These are phyloP conservation scores for Kryptopterus vitreolus DNA, from an alignment of 2,797 vertebrate species.

Conservation along the genomic window DNA sequence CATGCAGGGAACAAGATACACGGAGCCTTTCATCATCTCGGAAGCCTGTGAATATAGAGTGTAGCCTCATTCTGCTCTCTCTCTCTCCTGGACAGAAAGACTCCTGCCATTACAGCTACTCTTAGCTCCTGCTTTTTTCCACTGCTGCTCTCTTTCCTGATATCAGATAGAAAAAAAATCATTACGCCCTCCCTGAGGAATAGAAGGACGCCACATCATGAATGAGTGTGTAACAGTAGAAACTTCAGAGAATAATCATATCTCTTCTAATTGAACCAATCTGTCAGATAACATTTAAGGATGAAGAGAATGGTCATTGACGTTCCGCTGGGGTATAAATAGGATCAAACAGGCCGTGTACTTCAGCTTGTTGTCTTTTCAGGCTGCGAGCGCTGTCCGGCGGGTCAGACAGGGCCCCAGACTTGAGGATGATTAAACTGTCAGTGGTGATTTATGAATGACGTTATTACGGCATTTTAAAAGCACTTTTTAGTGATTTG, in stretches of 20 bases:
- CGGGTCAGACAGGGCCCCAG: constrained; percentile 58
- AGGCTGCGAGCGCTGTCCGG: constrained; percentile 48
- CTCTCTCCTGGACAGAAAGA: constrained; percentile 23
- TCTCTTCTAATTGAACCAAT: constrained; percentile 35
- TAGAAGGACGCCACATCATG: background rate
- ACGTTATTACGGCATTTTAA: constrained; percentile 69
- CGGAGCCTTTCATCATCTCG: constrained; percentile 37
- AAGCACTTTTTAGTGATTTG: constrained; percentile 69
- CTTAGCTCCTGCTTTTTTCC: constrained; percentile 25
- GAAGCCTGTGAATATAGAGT: constrained; percentile 45
- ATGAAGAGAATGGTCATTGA: constrained; percentile 38
- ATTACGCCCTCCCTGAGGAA: constrained; percentile 12
- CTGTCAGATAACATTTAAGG: constrained; percentile 41
- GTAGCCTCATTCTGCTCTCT: constrained; percentile 34
- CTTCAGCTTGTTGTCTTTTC: constrained; percentile 50
- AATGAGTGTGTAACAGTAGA: background rate
- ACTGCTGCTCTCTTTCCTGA: constrained; percentile 17
- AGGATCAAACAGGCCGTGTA: constrained; percentile 36
- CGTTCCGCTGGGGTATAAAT: constrained; percentile 29
- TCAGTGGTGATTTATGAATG: constrained; percentile 72
- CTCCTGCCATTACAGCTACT: constrained; percentile 21
- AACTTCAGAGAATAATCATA: constrained; percentile 3
- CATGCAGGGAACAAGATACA: constrained; percentile 41
- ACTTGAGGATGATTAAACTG: constrained; percentile 74
- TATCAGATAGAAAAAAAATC: constrained; percentile 10